Conservation (phyloP, 37 sponge, comb jelly and placozoan genomes). For the Beroe forskalii region DNA sequence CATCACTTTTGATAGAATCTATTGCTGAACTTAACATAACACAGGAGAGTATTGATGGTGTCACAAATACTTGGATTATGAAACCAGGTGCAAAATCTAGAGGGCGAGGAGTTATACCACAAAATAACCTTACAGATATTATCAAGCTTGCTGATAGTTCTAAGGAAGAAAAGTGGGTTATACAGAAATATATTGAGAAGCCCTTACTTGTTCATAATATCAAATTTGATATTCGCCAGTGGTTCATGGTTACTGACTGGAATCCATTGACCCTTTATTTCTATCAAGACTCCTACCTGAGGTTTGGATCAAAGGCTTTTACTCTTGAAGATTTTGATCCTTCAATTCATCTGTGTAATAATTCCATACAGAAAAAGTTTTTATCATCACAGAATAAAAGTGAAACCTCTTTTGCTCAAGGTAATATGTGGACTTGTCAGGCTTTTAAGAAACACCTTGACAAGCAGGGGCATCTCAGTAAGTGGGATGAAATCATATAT, state of each 20-base stretch:
- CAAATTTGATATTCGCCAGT: constrained; percentile 98
- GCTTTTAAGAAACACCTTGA: constrained; percentile 79
- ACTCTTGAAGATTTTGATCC: constrained; percentile 77
- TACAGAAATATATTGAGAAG: constrained; percentile 97
- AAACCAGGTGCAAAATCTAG: constrained; percentile 96
- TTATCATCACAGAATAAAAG: constrained; percentile 64
- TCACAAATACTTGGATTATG: constrained; percentile 89
- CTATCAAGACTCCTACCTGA: constrained; percentile 79
- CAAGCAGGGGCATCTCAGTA: constrained; percentile 65
- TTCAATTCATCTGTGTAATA: constrained; percentile 94
- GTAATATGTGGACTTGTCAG: constrained; percentile 89
- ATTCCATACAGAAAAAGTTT: constrained; percentile 85
- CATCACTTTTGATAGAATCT: not conserved
- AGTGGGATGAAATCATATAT: constrained; percentile 77
- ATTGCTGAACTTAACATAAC: constrained; percentile 62
- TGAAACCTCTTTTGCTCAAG: constrained; percentile 72
- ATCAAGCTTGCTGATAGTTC: constrained; percentile 56
- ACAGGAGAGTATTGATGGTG: constrained; percentile 85
- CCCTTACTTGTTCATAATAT: constrained; percentile 86
- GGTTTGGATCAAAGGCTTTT: constrained; percentile 83
- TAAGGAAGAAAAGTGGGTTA: constrained; percentile 83
- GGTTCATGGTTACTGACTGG: constrained; percentile 99
- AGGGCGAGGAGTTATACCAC: constrained; percentile 76
- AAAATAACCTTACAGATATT: constrained; percentile 28
- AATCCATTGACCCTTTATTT: constrained; percentile 92